Base-by-base conservation (phyloP, 2,113 vertebrate genomes). In the Apistogramma diplotaenia region DNA sequence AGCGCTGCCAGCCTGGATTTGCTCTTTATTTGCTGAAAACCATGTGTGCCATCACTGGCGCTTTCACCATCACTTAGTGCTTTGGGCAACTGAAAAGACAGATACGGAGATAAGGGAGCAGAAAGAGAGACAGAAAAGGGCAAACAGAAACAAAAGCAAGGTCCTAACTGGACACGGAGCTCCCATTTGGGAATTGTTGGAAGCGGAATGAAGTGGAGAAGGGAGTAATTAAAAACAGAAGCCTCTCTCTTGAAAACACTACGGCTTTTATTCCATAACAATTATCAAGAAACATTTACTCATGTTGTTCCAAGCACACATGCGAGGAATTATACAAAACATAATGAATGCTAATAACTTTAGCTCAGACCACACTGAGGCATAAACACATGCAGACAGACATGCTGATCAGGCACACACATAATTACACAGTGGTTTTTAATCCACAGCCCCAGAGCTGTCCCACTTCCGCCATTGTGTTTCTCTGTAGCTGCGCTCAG, bases 151-250 rank as follows among this genome's bases (percentile, higher is more conserved):
- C 86, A 93, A 90, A 93, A 85, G 90, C 83, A 18, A 75, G 75
- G 88, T 85, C 92, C 89, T 92, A 89, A 85, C 78, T 33, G 72
- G 85, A 94, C 89, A 89, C 87, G 35, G 62, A 84, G 87, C 72
- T 83, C 78, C 89, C 79, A 82, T 90, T 91, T 84, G 83, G 89
- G 82, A 86, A 89, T 91, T 89, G 85, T 83, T 84, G 84, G 81
- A 84, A 74, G 29, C 43, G 79, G 87, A 76, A 79, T 80, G 18
- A 77, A 79, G 81, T 23, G 62, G 82, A 80, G 65, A 43, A 27
- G 91, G 70, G 86, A 59, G 74, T 92, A 88, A 94, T 94, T 94
- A 93, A 94, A 94, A 92, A 92, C 88, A 90, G 83, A 84, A 89
- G 85, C 76, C 62, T 86, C 77, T 81, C 72, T 53, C 27, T 56